These are phyloP conservation scores for Dinoponera quadriceps DNA, from an alignment of 1,140 invertebrate species.

Conservation along the genomic window DNA sequence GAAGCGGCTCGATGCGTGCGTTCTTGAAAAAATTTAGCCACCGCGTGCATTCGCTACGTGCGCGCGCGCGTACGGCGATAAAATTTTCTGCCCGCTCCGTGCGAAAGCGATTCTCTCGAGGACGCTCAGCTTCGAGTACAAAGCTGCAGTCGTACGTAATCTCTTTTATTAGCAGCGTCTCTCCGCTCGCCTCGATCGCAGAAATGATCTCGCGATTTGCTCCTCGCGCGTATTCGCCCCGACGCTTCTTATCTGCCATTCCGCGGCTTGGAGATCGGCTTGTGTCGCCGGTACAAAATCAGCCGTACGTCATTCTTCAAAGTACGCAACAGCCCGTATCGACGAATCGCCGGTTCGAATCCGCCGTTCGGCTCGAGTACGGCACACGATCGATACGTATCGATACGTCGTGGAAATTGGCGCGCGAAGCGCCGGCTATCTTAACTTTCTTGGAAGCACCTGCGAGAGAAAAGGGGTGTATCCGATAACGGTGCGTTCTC, in stretches of 20 bases:
- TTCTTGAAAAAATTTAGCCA: slow-evolving; percentile 58
- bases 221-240: not conserved
- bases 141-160: not conserved
- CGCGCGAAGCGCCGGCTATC: not conserved
- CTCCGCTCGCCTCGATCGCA: not conserved
- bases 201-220: not conserved
- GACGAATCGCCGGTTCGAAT: too few species aligned
- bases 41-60: slow-evolving; percentile 26
- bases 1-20: slow-evolving; percentile 38
- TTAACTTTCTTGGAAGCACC: slow-evolving; percentile 28
- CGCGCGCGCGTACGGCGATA: not conserved
- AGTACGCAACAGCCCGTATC: too few species aligned
- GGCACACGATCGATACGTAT: slow-evolving; percentile 25
- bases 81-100: slow-evolving; percentile 8
- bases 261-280: too few species aligned
- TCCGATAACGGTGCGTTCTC: slow-evolving; percentile 78
- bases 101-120: slow-evolving; percentile 32
- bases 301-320: too few species aligned
- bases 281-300: too few species aligned
- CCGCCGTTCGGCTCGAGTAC: too few species aligned
- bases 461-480: slow-evolving; percentile 65
- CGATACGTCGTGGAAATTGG: slow-evolving; percentile 37
- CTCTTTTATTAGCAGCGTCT: not conserved
- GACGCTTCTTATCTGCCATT: too few species aligned
- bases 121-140: slow-evolving; percentile 22